Base-by-base conservation (phyloP, 1,140 invertebrate genomes). In the Oedothorax gibbosus region DNA sequence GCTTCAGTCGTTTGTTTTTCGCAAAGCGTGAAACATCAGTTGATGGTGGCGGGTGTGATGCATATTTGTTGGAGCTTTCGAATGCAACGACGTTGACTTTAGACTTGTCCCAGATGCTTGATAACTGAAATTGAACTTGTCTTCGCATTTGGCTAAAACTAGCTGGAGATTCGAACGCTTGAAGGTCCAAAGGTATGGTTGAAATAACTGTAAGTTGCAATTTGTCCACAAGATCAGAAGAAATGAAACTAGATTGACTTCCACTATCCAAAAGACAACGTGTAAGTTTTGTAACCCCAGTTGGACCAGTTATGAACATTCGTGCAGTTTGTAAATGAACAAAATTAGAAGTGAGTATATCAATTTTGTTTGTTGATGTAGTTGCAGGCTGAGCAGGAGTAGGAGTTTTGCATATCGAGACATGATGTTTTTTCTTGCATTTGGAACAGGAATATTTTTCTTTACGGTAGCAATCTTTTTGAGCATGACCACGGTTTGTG, bases 381-480 rank as follows among this genome's bases (percentile, higher is more conserved):
- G 9, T 57, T 49, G 1, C 10, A 53, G 71, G 1, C 6, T 73
- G 50, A 6, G n/a, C 66, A 35, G 12, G 12, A 20, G 14, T 20
- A 35, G 35, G 35, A 21, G 11, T 69, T 18, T 56, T 56, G 51
- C 75, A 77, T 51, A 77, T 77, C 35, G 35, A 35, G 35, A 35
- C 35, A 35, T 35, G 2, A 35, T 35, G 35, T 35, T 35, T 35
- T 5, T 35, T 35, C 35, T 35, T 35, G 5, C 35, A 35, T 35
- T 35, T 12, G n/a, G 53, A n/a, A 81, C 78, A 62, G 65, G 50
- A 81, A 54, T 64, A 18, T 57, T 69, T 62, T 35, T 57, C 66
- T 49, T 35, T 60, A 9, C 11, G 65, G 51, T n/a, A 51, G 57
- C 21, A 71, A 18, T 35, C 35, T 35, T 35, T 35, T 35, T 35